phyloP scores from a whole-genome alignment of 2,113 vertebrate species.

The Amia ocellicauda region DNA sequence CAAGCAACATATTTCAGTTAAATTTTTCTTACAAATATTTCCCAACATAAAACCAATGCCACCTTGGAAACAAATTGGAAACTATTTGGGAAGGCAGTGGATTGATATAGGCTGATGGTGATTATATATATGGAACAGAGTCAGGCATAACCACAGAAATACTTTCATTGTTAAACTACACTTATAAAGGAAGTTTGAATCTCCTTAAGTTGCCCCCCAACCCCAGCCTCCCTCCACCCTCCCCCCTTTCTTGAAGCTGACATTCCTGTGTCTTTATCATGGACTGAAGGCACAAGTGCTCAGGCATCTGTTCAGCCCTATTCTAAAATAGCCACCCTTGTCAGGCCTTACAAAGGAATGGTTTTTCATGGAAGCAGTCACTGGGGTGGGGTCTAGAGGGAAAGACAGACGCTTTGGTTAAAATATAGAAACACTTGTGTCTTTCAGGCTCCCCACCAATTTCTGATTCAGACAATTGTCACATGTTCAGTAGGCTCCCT shows the following conservation, averaged over 20 bases:
- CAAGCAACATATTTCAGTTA: too few species aligned
- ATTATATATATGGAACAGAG: too few species aligned
- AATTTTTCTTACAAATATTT: too few species aligned
- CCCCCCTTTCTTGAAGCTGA: constrained; percentile 4
- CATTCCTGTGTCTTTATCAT: constrained; percentile 18
- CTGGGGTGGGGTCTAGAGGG: constrained; percentile 8
- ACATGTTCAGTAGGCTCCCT: constrained; percentile 46
- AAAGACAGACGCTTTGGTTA: constrained; percentile 43
- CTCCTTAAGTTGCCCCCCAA: neutral
- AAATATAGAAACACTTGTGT: constrained; percentile 67
- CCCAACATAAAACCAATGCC: too few species aligned
- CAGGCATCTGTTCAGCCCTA: constrained; percentile 58
- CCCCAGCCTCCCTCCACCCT: too few species aligned
- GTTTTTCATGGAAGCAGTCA: constrained; percentile 28
- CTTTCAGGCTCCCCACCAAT: constrained; percentile 53
- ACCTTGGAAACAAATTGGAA: too few species aligned
- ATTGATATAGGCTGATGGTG: too few species aligned
- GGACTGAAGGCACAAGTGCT: constrained; percentile 36
- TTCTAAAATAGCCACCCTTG: constrained; percentile 62
- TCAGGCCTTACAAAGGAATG: constrained; percentile 63
- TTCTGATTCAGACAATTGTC: constrained; percentile 37
- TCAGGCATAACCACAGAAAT: too few species aligned
- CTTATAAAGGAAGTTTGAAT: neutral
- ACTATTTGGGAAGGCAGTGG: too few species aligned
- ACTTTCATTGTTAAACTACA: too few species aligned